These are phyloP conservation scores for Cavia porcellus DNA, from an alignment of 2,113 vertebrate species.

Conservation along the genomic window DNA sequence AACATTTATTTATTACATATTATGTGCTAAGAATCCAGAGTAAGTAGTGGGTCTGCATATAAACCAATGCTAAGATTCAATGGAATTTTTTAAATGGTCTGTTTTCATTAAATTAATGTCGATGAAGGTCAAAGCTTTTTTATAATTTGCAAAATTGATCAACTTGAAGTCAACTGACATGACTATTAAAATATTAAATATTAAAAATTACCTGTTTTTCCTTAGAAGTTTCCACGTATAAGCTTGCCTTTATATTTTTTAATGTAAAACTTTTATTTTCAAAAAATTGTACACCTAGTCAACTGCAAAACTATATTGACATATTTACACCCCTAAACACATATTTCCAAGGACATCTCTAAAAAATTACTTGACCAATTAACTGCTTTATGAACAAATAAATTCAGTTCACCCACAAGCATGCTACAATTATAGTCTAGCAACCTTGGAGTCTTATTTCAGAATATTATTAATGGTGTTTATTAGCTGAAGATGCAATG, in stretches of 20 bases:
- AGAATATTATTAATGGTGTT: constrained; percentile 75
- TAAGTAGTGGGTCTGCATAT: not conserved
- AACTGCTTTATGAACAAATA: constrained; percentile 76
- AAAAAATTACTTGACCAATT: constrained; percentile 59
- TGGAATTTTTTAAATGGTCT: not conserved
- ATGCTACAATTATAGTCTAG: constrained; percentile 54
- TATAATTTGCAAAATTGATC: constrained; percentile 26
- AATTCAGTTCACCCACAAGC: constrained; percentile 59
- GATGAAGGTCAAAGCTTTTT: not conserved
- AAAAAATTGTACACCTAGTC: not conserved
- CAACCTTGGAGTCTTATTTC: constrained; percentile 64
- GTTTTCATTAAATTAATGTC: not conserved
- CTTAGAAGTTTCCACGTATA: not conserved
- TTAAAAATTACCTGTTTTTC: not conserved
- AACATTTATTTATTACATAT: not conserved
- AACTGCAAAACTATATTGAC: not conserved
- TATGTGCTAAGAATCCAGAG: not conserved
- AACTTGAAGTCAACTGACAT: constrained; percentile 13
- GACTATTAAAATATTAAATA: too few relatives aligned
- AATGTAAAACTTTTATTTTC: not conserved
- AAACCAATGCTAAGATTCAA: not conserved
- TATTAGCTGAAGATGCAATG: constrained; percentile 72
- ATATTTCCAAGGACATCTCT: constrained; percentile 26
- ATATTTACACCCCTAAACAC: not conserved
- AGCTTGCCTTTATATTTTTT: not conserved